Conservation (phyloP, 53 echinoderm and acorn worm species). For the Mesocentrotus franciscanus region DNA sequence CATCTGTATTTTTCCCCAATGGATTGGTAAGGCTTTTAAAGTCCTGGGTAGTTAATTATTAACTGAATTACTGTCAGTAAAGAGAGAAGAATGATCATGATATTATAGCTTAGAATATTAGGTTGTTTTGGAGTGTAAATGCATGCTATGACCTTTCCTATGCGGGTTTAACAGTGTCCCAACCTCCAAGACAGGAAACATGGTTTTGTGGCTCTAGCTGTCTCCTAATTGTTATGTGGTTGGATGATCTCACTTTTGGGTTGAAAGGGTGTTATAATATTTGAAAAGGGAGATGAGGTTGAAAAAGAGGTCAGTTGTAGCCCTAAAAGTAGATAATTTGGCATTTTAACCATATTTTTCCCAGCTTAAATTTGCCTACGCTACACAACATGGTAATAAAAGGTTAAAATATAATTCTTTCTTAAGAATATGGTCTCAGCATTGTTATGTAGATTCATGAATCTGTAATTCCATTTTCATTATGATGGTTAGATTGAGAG, state of each 20-base stretch:
- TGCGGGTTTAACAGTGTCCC: neutral
- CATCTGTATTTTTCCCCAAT: too few species aligned
- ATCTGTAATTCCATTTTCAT: neutral
- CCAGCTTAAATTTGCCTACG: neutral
- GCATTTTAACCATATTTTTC: neutral
- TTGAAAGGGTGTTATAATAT: neutral
- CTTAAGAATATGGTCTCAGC: neutral
- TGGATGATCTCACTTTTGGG: conserved; percentile 19
- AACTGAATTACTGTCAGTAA: neutral
- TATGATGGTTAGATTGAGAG: neutral
- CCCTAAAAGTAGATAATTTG: neutral
- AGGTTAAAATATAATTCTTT: neutral
- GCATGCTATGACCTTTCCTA: neutral
- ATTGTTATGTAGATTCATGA: neutral
- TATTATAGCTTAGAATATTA: neutral
- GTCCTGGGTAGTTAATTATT: neutral
- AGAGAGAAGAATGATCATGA: neutral
- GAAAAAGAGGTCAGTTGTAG: neutral
- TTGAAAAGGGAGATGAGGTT: neutral
- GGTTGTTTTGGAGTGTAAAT: neutral
- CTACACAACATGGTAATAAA: neutral
- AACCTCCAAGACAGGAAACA: neutral
- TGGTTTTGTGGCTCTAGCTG: conserved; percentile 23
- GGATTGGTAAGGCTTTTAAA: neutral
- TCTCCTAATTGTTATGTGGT: neutral